These are phyloP conservation scores for Pogonophryne albipinna DNA, from an alignment of 2,797 vertebrate species.

Conservation along the genomic window DNA sequence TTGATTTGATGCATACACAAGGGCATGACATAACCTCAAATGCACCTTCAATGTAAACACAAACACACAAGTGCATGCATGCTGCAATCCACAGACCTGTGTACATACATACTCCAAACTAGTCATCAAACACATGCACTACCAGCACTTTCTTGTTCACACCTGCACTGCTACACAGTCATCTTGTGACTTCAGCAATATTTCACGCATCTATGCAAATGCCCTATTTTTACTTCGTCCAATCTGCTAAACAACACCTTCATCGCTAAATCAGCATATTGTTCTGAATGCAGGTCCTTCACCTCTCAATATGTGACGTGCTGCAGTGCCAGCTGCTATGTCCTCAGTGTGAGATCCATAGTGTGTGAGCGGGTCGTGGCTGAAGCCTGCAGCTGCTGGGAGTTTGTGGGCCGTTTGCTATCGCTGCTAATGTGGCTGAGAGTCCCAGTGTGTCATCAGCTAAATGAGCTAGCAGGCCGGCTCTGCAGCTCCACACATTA, in stretches of 20 bases:
- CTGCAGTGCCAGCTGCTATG: conserved; percentile 53
- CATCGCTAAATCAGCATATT: conserved; percentile 53
- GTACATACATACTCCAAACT: neutral
- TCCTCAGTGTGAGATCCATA: conserved; percentile 49
- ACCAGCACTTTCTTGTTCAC: conserved; percentile 7
- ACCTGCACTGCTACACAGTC: conserved; percentile 29
- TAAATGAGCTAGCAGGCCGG: conserved; percentile 63
- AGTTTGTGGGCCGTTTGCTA: conserved; percentile 33
- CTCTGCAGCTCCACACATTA: conserved; percentile 61
- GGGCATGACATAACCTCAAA: neutral
- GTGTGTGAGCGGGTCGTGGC: conserved; percentile 37
- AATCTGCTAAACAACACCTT: conserved; percentile 53
- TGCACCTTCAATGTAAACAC: conserved; percentile 1
- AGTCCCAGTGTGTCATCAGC: conserved; percentile 62
- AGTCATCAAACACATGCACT: conserved; percentile 20
- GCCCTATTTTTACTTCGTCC: conserved; percentile 3
- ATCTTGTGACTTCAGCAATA: conserved; percentile 16
- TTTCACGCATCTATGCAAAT: conserved; percentile 8
- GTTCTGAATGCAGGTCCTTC: conserved; percentile 52
- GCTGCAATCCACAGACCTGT: conserved; percentile 2
- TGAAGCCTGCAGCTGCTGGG: conserved; percentile 15
- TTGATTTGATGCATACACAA: conserved; percentile 2
- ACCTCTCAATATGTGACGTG: conserved; percentile 53
- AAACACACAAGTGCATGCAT: conserved; percentile 11
- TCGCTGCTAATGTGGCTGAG: conserved; percentile 35